These are phyloP conservation scores for Scaptomyza reducta DNA, from an alignment of 2,888 invertebrate species.

Conservation along the genomic window DNA sequence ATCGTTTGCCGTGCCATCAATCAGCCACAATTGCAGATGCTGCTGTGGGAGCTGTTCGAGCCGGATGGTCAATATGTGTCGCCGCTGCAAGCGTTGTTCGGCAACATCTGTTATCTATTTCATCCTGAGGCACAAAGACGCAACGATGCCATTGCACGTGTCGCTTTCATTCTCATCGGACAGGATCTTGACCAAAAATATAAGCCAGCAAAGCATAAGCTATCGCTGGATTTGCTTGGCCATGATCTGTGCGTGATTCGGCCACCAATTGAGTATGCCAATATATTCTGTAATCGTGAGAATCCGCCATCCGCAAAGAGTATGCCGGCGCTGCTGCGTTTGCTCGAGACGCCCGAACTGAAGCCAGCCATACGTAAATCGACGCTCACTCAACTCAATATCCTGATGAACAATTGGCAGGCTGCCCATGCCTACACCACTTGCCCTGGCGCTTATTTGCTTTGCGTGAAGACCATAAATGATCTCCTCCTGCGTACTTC, in stretches of 20 bases:
- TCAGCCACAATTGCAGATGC: slow-evolving; percentile 33
- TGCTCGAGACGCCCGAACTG: slow-evolving; percentile 74
- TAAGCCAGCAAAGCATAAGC: slow-evolving; percentile 57
- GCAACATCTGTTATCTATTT: slow-evolving; percentile 80
- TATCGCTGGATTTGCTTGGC: slow-evolving; percentile 69
- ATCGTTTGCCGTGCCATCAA: slow-evolving; percentile 62
- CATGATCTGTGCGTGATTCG: slow-evolving; percentile 73
- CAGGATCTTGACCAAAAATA: slow-evolving; percentile 55
- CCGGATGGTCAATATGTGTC: slow-evolving; percentile 72
- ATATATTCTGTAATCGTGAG: slow-evolving; percentile 63
- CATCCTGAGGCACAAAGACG: slow-evolving; percentile 65
- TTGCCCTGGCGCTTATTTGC: slow-evolving; percentile 7
- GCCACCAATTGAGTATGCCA: slow-evolving; percentile 60
- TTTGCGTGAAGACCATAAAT: slow-evolving; percentile 22
- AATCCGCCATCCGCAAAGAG: slow-evolving; percentile 23
- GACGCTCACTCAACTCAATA: slow-evolving; percentile 56
- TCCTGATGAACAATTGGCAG: slow-evolving; percentile 70
- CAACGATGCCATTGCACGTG: slow-evolving; percentile 69
- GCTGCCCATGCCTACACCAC: slow-evolving; percentile 32
- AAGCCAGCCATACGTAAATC: slow-evolving; percentile 81
- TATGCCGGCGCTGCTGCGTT: slow-evolving; percentile 69
- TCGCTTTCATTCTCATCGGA: slow-evolving; percentile 69
- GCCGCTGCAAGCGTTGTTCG: slow-evolving; percentile 63
- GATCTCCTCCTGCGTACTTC: slow-evolving; percentile 16
- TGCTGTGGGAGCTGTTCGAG: slow-evolving; percentile 71